Conservation (phyloP, 2,797 vertebrate species). For the Catamblyrhynchus diadema region DNA sequence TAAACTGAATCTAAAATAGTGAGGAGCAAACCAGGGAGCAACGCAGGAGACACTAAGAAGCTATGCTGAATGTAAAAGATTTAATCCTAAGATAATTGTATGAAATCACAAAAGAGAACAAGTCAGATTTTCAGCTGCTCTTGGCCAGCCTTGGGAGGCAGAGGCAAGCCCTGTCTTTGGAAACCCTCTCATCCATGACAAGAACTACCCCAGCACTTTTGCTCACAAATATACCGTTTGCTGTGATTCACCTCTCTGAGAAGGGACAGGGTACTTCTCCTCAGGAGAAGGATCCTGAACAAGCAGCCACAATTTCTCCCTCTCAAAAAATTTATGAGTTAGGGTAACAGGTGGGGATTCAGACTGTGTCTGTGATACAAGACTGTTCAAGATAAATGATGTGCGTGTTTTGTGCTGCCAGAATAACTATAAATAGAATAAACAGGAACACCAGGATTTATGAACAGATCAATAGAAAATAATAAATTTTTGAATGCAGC, state of each 20-base stretch:
- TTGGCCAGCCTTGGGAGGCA: background rate
- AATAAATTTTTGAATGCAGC: background rate
- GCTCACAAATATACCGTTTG: background rate
- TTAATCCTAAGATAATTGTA: background rate
- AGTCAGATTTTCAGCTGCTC: background rate
- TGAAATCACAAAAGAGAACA: background rate
- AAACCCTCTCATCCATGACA: background rate
- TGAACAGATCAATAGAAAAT: background rate
- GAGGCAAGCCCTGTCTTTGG: background rate
- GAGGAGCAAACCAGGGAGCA: background rate
- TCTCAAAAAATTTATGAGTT: background rate
- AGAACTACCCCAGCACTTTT: background rate
- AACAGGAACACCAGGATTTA: background rate
- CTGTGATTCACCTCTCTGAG: background rate
- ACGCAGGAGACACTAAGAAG: background rate
- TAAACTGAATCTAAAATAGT: constrained; percentile 1
- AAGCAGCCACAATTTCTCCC: background rate
- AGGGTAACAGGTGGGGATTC: background rate
- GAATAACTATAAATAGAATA: background rate
- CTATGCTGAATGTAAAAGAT: background rate
- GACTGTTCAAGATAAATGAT: background rate
- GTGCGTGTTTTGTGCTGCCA: background rate
- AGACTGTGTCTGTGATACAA: background rate
- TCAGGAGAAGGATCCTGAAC: background rate
- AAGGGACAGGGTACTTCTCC: background rate